A percentile compares a stretch with the other conserved stretches of the same genome.
Conservation (phyloP, 2,113 vertebrate species). For the Promerops cafer region DNA sequence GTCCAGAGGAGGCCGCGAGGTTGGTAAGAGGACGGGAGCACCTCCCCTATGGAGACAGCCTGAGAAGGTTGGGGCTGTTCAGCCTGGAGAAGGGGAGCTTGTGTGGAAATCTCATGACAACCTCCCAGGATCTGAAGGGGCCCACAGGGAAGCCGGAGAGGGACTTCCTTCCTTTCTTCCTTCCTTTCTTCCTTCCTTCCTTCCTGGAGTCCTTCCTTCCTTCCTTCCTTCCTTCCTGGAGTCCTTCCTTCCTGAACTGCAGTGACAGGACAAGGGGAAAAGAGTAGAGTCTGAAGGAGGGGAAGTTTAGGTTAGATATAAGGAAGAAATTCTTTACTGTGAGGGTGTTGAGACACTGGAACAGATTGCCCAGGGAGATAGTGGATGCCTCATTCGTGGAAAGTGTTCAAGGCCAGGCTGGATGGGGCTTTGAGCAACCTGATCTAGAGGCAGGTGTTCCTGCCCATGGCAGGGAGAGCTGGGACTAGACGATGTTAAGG, state of each 20-base stretch:
- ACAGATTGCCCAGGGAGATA: neutral
- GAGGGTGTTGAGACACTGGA: neutral
- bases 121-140: neutral
- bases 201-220: too few relatives aligned
- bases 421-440: neutral
- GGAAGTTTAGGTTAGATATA: neutral
- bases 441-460: neutral
- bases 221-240: too few relatives aligned
- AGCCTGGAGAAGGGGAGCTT: neutral
- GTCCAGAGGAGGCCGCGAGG: neutral
- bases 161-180: too few relatives aligned
- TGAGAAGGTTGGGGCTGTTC: neutral
- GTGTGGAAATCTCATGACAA: neutral
- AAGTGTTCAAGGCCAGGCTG: neutral
- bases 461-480: neutral
- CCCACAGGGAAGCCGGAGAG: fast-evolving
- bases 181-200: too few relatives aligned
- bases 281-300: neutral
- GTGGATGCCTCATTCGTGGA: neutral
- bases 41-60: neutral
- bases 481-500: neutral
- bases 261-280: neutral
- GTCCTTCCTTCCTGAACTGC: too few relatives aligned
- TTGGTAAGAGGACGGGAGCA: neutral
- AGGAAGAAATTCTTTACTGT: neutral